Conservation (phyloP, 2,888 invertebrate genomes). For the Nasonia oneida region DNA sequence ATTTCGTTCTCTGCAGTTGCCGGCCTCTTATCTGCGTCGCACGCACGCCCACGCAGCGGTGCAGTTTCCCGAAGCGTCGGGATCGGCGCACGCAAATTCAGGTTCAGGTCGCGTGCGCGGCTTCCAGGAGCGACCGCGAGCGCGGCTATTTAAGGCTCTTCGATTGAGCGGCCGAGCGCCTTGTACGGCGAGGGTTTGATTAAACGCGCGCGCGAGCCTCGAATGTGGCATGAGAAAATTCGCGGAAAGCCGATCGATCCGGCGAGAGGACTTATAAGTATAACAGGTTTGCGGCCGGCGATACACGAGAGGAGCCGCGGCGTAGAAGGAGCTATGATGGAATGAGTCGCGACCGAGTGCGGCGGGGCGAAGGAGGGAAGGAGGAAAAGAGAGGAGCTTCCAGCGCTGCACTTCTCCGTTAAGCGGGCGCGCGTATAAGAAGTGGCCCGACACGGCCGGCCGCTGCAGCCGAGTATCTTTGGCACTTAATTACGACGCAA, state of each 20-base stretch:
- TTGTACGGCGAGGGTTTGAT: background rate
- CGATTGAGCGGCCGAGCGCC: background rate
- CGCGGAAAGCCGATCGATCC: constrained; percentile 50
- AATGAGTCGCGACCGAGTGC: constrained; percentile 18
- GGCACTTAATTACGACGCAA: constrained; percentile 68
- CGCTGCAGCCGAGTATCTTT: constrained; percentile 61
- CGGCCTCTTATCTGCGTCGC: background rate
- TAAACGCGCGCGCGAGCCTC: background rate
- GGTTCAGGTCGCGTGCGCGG: background rate
- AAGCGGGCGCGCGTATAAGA: constrained; percentile 30
- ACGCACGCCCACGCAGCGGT: background rate
- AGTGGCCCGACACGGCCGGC: background rate
- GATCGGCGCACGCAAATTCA: background rate
- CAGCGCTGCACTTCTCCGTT: constrained; percentile 10
- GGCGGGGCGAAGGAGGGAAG: background rate
- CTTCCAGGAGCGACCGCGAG: background rate
- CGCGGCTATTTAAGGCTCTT: background rate
- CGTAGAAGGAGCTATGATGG: constrained; percentile 14
- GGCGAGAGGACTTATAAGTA: constrained; percentile 52
- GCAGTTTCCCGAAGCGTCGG: too few relatives aligned
- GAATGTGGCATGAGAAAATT: constrained; percentile 24
- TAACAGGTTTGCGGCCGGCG: constrained; percentile 46
- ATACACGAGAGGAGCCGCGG: constrained; percentile 7
- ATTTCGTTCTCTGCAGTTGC: constrained; percentile 25
- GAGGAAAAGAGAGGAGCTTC: background rate